Evolutionary conservation across 2,888 invertebrate species (phyloP), one percentile per base, ranked within the genome.

Genomic region (Mayetiola destructor): DNA sequence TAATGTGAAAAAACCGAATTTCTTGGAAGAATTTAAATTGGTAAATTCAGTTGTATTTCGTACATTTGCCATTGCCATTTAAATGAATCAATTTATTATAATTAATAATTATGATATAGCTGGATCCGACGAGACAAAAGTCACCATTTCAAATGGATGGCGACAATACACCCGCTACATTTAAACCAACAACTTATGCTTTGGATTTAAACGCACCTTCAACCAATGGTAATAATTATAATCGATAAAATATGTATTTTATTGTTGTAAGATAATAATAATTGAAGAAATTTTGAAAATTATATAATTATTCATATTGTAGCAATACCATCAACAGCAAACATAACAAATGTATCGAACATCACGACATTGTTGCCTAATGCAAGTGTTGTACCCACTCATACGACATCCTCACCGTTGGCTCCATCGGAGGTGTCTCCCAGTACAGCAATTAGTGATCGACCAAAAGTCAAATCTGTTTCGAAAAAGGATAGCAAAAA

Each of bases 401-500:
- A 32, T 4, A 60, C 59, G 57, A 57, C 59, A 30, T 59, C 59
- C 56, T 61, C 61, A 57, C 66, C 69, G 60, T 69, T 73, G 42
- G 72, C 72, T 59, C 71, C 72, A 23, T 72, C 72, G 8, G 73
- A 73, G 61, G 73, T 73, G 35, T 69, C 71, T 23, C 73, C 83
- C 75, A 81, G 79, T 66, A 85, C 84, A 59, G 84, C 86, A 61
- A 85, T 88, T 65, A 85, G 85, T 73, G 88, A 89, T 73, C 80
- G 88, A 65, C 86, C 87, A 59, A 88, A 87, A 72, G 87, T 84
- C 48, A 89, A 88, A 72, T 82, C 86, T 40, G 81, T 81, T 56
- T 81, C 84, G 56, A 86, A 88, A 69, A 88, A 87, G 69, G 87
- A 85, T 68, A 80, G 82, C 55, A 87, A 87, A 71, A 82, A 80